Evolutionary conservation across 2,888 invertebrate genomes (phyloP).

Genomic region (Heliconius erato): DNA sequence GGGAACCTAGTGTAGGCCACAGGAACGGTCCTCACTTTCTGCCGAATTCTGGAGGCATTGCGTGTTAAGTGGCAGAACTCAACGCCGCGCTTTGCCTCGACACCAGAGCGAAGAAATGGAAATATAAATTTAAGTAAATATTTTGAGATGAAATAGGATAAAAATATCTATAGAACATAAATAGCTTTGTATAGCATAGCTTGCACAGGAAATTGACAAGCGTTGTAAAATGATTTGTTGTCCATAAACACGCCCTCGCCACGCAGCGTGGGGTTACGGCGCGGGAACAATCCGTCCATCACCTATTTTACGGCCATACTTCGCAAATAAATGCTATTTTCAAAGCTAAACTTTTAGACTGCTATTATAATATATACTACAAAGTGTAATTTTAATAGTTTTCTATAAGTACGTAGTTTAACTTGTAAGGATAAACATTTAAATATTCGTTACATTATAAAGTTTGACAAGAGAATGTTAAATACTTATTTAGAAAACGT

Average conservation of each 20-base stretch:
- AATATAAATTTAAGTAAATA: too few relatives aligned
- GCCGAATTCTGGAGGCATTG: too few relatives aligned
- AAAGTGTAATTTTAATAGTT: conserved; percentile 37
- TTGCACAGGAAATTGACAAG: conserved; percentile 25
- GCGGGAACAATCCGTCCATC: conserved; percentile 45
- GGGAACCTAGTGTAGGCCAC: too few relatives aligned
- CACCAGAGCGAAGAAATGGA: too few relatives aligned
- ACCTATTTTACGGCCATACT: conserved; percentile 46
- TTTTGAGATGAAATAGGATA: neutral
- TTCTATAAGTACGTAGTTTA: neutral
- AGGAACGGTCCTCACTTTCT: too few relatives aligned
- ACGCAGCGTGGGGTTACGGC: conserved; percentile 31
- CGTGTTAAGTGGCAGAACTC: too few relatives aligned
- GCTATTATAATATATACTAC: conserved; percentile 38
- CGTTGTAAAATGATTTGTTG: conserved; percentile 33
- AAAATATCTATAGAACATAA: neutral
- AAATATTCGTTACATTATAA: neutral
- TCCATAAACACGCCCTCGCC: conserved; percentile 33
- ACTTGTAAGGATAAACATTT: conserved; percentile 2
- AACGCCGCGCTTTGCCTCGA: too few relatives aligned
- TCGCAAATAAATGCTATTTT: conserved; percentile 42
- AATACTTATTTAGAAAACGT: too few relatives aligned
- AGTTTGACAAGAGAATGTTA: neutral
- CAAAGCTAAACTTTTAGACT: conserved; percentile 40
- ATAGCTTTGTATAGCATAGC: neutral